phyloP scores from a whole-genome alignment of 1,140 invertebrate species.

The Coenobita brevimanus region DNA sequence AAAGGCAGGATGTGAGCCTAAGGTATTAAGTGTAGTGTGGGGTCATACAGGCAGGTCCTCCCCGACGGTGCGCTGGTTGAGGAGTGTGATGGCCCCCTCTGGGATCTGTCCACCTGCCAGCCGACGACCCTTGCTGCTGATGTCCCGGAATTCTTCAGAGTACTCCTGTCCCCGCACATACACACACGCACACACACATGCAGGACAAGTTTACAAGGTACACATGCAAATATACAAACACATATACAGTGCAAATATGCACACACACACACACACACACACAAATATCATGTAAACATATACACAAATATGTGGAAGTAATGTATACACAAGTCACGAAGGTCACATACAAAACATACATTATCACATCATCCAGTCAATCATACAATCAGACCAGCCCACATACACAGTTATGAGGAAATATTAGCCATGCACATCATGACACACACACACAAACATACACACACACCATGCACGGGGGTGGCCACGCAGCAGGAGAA shows the following conservation, averaged over 20 bases:
- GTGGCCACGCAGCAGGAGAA: constrained; percentile 18
- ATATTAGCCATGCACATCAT: too few relatives aligned
- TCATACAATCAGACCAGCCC: too few relatives aligned
- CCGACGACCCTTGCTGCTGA: constrained; percentile 87
- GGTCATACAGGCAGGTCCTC: constrained; percentile 93
- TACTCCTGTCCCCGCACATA: constrained; percentile 83
- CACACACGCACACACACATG: neutral
- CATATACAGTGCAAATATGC: too few relatives aligned
- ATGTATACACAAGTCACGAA: constrained; percentile 4
- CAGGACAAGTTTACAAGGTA: too few relatives aligned
- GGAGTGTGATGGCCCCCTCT: constrained; percentile 94
- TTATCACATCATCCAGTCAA: too few relatives aligned
- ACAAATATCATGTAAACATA: too few relatives aligned
- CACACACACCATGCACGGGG: constrained; percentile 26
- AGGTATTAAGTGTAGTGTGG: constrained; percentile 73
- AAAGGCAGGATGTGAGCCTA: too few relatives aligned
- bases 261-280: too few relatives aligned
- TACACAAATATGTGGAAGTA: neutral
- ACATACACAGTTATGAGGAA: too few relatives aligned
- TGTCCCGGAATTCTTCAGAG: constrained; percentile 96
- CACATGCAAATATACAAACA: too few relatives aligned
- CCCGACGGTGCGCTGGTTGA: constrained; percentile 95
- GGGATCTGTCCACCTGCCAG: constrained; percentile 84
- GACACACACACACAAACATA: too few relatives aligned
- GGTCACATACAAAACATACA: neutral